phyloP scores from a whole-genome alignment of 2,797 vertebrate genomes.

The Limnodromus scolopaceus region DNA sequence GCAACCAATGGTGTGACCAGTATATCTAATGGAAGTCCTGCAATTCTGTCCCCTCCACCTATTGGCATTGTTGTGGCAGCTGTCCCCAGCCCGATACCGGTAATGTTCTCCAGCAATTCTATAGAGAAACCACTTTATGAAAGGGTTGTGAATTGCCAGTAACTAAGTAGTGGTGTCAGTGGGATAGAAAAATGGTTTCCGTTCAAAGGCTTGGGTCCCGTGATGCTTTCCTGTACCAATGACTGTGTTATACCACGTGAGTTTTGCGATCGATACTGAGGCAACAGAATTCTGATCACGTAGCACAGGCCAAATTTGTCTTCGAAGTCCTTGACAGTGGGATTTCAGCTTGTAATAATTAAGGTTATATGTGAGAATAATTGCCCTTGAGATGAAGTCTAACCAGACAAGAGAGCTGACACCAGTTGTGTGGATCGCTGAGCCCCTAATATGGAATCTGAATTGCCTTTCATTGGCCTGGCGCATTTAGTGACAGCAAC shows the following conservation, averaged over 20 bases:
- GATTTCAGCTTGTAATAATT: not conserved
- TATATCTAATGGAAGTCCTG: constrained; percentile 88
- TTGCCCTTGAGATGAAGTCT: not conserved
- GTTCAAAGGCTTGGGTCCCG: not conserved
- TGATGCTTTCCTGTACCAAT: not conserved
- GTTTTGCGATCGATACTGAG: not conserved
- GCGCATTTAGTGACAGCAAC: not conserved
- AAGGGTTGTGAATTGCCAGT: not conserved
- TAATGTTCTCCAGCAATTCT: constrained; percentile 64
- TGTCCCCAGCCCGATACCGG: constrained; percentile 94
- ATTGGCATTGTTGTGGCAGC: constrained; percentile 95
- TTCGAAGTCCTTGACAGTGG: not conserved
- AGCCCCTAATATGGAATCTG: not conserved
- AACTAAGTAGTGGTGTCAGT: not conserved
- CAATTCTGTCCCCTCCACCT: constrained; percentile 90
- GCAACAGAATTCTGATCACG: not conserved
- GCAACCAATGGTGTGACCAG: constrained; percentile 80
- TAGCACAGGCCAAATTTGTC: not conserved
- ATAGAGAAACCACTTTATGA: not conserved
- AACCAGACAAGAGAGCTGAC: not conserved
- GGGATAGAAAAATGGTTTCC: not conserved
- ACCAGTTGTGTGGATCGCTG: not conserved
- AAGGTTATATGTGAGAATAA: not conserved
- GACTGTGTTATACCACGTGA: not conserved
- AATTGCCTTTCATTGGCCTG: not conserved